Conservation (phyloP, 2,888 invertebrate species). For the Leucozona laternaria region DNA sequence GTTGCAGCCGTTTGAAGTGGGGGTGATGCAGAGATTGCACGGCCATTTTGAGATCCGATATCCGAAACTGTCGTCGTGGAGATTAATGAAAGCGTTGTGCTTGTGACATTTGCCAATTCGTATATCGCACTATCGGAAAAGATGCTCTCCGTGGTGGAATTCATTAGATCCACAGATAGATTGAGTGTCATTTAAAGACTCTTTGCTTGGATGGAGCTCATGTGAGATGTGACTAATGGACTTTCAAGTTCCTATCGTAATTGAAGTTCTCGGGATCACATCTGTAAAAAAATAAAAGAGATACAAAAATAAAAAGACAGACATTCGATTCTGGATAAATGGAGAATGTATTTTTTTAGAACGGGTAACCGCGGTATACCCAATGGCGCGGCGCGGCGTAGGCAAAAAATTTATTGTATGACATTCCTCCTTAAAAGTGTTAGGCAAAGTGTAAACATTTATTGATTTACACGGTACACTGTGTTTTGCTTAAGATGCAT, state of each 20-base stretch:
- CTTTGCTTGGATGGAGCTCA: background rate
- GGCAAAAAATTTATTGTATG: too few relatives aligned
- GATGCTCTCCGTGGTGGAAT: conserved; percentile 51
- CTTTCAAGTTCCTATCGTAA: background rate
- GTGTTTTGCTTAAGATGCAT: too few relatives aligned
- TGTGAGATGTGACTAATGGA: conserved; percentile 27
- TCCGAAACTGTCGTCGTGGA: conserved; percentile 22
- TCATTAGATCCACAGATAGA: conserved; percentile 55
- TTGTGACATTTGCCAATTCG: conserved; percentile 48
- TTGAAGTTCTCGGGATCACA: background rate
- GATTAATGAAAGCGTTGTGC: conserved; percentile 40
- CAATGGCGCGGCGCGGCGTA: too few relatives aligned
- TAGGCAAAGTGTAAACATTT: too few relatives aligned
- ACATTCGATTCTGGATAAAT: background rate
- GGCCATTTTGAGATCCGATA: conserved; percentile 31
- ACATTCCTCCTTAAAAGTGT: too few relatives aligned
- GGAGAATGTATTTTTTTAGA: too few relatives aligned
- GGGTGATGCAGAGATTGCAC: conserved; percentile 51
- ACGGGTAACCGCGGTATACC: too few relatives aligned
- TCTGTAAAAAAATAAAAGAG: background rate
- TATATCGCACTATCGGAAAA: conserved; percentile 47
- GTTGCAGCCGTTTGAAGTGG: conserved; percentile 50
- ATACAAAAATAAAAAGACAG: background rate
- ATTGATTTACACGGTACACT: too few relatives aligned
- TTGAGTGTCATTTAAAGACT: conserved; percentile 22